Evolutionary conservation across 2,797 vertebrate species (phyloP), one percentile per base, ranked within the genome.

Genomic region (Bradypodion ventrale): DNA sequence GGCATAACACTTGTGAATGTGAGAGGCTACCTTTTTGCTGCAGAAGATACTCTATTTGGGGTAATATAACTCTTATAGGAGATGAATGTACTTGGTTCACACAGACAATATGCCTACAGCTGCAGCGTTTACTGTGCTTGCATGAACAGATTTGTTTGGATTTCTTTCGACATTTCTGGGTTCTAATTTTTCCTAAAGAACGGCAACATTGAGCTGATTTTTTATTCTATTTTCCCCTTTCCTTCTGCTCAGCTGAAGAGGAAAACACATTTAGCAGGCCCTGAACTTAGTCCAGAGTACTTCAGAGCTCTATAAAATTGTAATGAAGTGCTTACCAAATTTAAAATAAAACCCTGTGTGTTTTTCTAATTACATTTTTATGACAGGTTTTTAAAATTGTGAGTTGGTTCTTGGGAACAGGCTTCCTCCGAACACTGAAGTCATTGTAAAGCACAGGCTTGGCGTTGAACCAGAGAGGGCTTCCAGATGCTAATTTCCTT

Each of bases 281-380:
- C 42, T 82, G 79, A 85, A 82, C 52, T 7, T 32, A 49, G 25
- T n/a, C 65, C 73, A 72, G 74, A 40, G 56, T 82, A 77, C 79
- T 63, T 70, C 12, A 19, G 74, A 74, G 63, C 62, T 81, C 73
- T 52, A 85, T 82, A 75, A 85, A 77, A 77, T 19, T 49, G 40
- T 82, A 77, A 85, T 85, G 84, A 85, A 77, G 32, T 70, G 65
- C 79, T 85, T 46, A 70, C 73, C 69, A 68, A 60, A 82, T 62
- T 49, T 46, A 63, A 82, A 77, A 85, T 82, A 85, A 82, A 70
- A 85, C 76, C 37, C 62, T 62, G 32, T 81, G 73, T 76, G 66
- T 49, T 81, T 77, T 77, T 62, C 84, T 85, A 85, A 82, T 85
- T 82, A 82, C 35, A 40, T 63, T 77, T 68, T 85, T 81, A 70